phyloP scores from a whole-genome alignment of 2,113 vertebrate species.

The Sylvietta virens region DNA sequence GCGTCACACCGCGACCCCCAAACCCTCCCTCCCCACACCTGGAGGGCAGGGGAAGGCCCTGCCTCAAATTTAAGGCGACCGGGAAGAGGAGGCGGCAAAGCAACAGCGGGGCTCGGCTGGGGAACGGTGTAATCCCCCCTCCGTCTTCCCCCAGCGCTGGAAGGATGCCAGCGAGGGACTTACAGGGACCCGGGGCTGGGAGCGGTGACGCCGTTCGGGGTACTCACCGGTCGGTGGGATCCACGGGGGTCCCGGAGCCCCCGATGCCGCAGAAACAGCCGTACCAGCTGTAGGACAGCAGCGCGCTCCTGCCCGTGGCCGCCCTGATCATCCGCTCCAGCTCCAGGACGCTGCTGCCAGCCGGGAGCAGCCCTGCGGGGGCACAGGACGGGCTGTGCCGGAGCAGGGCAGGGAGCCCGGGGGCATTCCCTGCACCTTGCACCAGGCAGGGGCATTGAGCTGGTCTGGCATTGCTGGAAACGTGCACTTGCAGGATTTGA shows the following conservation, averaged over 20 bases:
- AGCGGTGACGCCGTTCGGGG: accelerated
- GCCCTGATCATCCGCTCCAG: conserved; percentile 14
- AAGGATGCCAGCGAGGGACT: accelerated
- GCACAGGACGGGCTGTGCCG: accelerated
- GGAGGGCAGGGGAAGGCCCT: background rate
- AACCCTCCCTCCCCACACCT: background rate
- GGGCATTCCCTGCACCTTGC: accelerated
- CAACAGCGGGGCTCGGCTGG: background rate
- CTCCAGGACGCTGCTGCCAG: background rate
- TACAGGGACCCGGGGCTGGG: accelerated
- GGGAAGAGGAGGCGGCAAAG: background rate
- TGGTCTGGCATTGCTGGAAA: background rate
- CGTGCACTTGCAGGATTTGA: accelerated
- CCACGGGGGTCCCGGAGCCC: conserved; percentile 21
- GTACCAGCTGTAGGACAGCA: conserved; percentile 53
- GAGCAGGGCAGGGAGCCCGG: accelerated
- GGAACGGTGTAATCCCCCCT: accelerated
- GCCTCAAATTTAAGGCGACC: background rate
- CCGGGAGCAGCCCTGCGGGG: background rate
- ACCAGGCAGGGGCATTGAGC: accelerated
- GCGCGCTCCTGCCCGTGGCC: background rate
- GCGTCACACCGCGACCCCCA: accelerated
- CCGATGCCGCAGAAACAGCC: conserved; percentile 37
- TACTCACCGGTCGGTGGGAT: conserved; percentile 8
- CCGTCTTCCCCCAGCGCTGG: accelerated